Evolutionary conservation across 2,113 vertebrate species (phyloP), one percentile per base, ranked within the genome.

Genomic region (Ploceus nigricollis): DNA sequence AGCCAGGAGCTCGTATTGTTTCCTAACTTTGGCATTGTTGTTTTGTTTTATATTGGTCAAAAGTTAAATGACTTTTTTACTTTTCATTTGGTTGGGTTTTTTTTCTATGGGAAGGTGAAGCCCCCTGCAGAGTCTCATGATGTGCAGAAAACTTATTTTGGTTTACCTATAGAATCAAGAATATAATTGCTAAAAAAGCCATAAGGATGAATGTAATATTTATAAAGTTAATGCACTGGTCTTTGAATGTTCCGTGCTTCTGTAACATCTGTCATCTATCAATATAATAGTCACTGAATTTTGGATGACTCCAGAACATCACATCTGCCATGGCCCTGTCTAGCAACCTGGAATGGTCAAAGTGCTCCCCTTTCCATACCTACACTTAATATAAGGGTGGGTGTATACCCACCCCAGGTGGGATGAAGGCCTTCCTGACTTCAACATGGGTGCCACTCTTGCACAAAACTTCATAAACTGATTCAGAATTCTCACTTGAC

Each of bases 221-320:
- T 82, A 93, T 91, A 25, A 91, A 89, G 92, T 84, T 91, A 91
- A 95, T 91, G 87, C 44, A 87, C 65, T 71, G 24, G 35, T 87
- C 69, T 89, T 94, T 79, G 78, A 96, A 71, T 87, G 86, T 91
- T 87, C 92, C 0, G 1, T 87, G 61, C 44, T 90, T 87, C 78
- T 19, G 10, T 76, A 91, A 56, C 78, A 82, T 93, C 87, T 91
- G 92, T 94, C 90, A 85, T 14, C 21, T 93, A 83, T 64, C 92
- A 39, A 51, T 94, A 70, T 93, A 93, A 81, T 78, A 87, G 51
- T 87, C 61, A 89, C 61, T 96, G 65, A 91, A 96, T 91, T 91
- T 95, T 94, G 51, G 85, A 91, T 95, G 58, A 80, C 30, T 92
- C 50, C 35, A 86, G 75, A 88, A 61, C 35, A 42, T 88, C 71